Percentiles rank a stretch among this genome's conserved stretches.
Conservation (phyloP, 1,140 invertebrate genomes). For the Ips typographus region DNA sequence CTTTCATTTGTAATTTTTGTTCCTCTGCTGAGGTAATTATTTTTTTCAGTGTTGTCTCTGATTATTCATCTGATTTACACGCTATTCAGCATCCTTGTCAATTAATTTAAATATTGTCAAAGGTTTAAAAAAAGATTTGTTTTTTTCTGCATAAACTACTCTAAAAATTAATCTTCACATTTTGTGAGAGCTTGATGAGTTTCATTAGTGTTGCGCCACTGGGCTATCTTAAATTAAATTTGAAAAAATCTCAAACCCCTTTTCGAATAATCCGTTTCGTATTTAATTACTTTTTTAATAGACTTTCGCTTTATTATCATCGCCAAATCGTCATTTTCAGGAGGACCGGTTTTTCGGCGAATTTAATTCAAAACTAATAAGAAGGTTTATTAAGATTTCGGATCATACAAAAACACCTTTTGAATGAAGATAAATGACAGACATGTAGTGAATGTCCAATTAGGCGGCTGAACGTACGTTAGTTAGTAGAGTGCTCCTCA, state of each 20-base stretch:
- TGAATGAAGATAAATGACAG: no score
- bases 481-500: no score
- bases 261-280: constrained; percentile 38
- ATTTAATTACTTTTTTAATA: constrained; percentile 43
- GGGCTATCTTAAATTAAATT: constrained; percentile 34
- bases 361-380: constrained; percentile 26
- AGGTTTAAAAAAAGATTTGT: no score
- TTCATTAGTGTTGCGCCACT: not conserved
- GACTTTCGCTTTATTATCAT: constrained; percentile 35
- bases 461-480: no score
- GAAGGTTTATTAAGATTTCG: not conserved
- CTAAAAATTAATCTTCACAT: no score
- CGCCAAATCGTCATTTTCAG: constrained; percentile 29
- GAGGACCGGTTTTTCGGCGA: constrained; percentile 12
- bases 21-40: constrained; percentile 16
- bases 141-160: no score
- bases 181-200: no score
- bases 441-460: no score
- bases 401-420: not conserved
- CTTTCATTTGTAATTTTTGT: constrained; percentile 37
- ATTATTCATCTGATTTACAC: no score
- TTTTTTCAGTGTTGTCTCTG: not conserved
- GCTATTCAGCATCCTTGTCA: no score
- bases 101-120: no score
- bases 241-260: constrained; percentile 36